Evolutionary conservation across 2,113 vertebrate genomes (phyloP).

Genomic region (Fregata magnificens): DNA sequence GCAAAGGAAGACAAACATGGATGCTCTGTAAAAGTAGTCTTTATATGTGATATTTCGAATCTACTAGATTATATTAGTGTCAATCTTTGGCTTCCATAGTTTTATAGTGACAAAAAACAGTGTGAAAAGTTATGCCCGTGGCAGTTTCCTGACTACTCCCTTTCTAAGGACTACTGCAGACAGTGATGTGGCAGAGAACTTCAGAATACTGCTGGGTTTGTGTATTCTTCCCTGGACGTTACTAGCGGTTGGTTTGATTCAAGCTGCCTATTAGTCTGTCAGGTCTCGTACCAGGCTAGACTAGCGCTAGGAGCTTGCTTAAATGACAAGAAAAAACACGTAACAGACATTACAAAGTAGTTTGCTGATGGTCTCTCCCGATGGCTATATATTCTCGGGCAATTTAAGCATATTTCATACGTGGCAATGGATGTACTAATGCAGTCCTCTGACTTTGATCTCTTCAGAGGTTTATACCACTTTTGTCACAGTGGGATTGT

Average conservation of each 20-base stretch:
- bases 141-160: neutral
- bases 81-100: neutral
- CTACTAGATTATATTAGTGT: neutral
- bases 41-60: neutral
- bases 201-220: neutral
- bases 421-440: neutral
- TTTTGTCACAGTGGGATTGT: neutral
- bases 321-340: neutral
- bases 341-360: neutral
- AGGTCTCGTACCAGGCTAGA: neutral
- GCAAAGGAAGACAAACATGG: too few species aligned
- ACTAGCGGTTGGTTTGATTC: neutral
- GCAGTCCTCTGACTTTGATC: neutral
- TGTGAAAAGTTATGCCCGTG: neutral
- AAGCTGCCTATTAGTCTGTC: neutral
- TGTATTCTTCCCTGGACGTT: neutral
- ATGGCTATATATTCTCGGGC: fast-evolving
- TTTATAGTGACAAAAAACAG: neutral
- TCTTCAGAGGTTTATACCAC: fast-evolving
- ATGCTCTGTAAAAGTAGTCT: neutral
- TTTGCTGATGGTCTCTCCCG: neutral
- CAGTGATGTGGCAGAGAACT: neutral
- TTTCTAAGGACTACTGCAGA: neutral
- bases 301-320: neutral
- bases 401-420: neutral